phyloP scores from a whole-genome alignment of 2,113 vertebrate genomes.

The Ictalurus punctatus region DNA sequence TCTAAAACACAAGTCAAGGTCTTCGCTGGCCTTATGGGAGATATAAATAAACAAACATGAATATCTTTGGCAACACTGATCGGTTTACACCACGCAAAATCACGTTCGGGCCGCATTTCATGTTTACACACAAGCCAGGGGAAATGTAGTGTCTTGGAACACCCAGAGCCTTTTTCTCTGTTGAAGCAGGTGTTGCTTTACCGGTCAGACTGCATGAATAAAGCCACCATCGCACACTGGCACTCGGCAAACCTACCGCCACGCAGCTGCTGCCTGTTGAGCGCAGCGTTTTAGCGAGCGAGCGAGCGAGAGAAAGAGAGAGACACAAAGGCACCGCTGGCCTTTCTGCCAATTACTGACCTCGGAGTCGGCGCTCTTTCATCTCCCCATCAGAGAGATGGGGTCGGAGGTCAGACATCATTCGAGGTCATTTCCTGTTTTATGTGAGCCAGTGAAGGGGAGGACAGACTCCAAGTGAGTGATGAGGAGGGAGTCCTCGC shows the following conservation, averaged over 20 bases:
- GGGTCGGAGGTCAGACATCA: constrained; percentile 85
- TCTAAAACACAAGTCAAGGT: constrained; percentile 33
- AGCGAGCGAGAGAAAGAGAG: neutral
- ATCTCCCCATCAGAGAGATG: constrained; percentile 77
- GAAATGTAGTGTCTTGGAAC: constrained; percentile 43
- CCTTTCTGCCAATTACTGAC: constrained; percentile 82
- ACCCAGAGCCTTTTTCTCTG: constrained; percentile 1
- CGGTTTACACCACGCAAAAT: constrained; percentile 10
- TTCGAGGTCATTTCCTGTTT: constrained; percentile 84
- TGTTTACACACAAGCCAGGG: constrained; percentile 45
- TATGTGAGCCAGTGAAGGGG: constrained; percentile 64
- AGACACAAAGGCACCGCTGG: constrained; percentile 67
- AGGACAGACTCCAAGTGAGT: constrained; percentile 8
- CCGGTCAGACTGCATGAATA: constrained; percentile 59
- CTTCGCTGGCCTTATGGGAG: constrained; percentile 24
- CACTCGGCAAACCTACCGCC: constrained; percentile 67
- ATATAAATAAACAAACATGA: constrained; percentile 38
- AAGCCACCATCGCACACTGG: constrained; percentile 69
- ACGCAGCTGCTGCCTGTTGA: constrained; percentile 80
- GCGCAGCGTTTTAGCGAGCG: constrained; percentile 53
- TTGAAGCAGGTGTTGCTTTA: constrained; percentile 57
- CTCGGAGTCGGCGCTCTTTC: constrained; percentile 75
- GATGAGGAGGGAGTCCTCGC: neutral
- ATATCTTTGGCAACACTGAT: constrained; percentile 20
- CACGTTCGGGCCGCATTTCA: neutral